These are phyloP conservation scores for Cossypha caffra DNA, from an alignment of 2,797 vertebrate species.

Conservation along the genomic window DNA sequence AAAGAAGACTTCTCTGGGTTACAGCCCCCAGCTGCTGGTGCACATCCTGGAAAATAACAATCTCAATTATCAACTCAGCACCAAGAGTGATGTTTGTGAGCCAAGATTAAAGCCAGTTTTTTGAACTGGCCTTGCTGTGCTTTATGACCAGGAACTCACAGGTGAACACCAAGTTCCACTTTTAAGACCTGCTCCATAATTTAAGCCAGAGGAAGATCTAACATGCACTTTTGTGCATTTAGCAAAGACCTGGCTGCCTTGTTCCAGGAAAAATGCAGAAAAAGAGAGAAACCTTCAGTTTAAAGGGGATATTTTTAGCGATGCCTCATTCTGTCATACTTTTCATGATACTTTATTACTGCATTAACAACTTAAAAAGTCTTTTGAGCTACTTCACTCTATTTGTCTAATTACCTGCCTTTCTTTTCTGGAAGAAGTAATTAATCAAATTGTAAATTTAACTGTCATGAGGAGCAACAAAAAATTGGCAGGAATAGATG, in stretches of 20 bases:
- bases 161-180: constrained; percentile 19
- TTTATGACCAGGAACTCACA: constrained; percentile 52
- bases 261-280: background rate
- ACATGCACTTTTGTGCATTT: background rate
- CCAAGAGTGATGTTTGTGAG: constrained; percentile 46
- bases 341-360: constrained; percentile 15
- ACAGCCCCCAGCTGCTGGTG: constrained; percentile 57
- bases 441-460: constrained; percentile 38
- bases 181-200: constrained; percentile 26
- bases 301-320: constrained; percentile 30
- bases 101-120: constrained; percentile 50
- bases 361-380: background rate
- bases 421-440: constrained; percentile 25
- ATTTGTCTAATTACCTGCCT: constrained; percentile 49
- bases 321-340: constrained; percentile 8
- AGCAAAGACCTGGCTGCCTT: background rate
- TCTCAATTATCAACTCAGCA: constrained; percentile 64
- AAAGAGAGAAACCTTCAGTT: background rate
- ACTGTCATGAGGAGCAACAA: background rate
- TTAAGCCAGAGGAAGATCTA: constrained; percentile 38
- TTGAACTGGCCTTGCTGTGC: constrained; percentile 17
- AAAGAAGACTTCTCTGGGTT: background rate
- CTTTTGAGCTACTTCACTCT: background rate
- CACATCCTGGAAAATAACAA: constrained; percentile 42
- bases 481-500: background rate